Evolutionary conservation across 2,113 vertebrate genomes (phyloP).

Genomic region (Ammodramus savannarum): DNA sequence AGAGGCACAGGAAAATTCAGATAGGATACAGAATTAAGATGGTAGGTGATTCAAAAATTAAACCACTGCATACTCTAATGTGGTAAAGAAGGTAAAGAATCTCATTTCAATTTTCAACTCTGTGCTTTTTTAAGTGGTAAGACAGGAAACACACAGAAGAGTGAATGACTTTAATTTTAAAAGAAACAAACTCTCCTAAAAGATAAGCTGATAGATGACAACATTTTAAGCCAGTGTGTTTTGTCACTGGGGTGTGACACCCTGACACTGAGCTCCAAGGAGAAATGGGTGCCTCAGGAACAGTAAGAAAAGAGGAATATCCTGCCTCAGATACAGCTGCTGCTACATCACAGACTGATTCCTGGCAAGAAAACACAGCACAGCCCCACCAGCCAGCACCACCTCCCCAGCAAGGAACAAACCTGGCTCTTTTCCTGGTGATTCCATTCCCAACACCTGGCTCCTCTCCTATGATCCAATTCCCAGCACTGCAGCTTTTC

Average conservation of each 20-base stretch:
- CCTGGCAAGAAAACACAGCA: not conserved
- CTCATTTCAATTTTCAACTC: not conserved
- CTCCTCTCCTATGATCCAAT: not conserved
- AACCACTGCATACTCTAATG: not conserved
- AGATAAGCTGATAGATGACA: not conserved
- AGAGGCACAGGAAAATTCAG: not conserved
- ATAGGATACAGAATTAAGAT: not conserved
- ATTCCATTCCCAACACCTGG: not conserved
- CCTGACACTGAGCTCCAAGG: not conserved
- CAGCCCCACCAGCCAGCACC: not conserved
- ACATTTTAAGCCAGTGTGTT: not conserved
- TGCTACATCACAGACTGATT: rapidly evolving
- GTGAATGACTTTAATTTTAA: not conserved
- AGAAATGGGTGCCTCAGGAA: rapidly evolving
- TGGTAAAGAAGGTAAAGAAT: not conserved
- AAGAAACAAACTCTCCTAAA: not conserved
- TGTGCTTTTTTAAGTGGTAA: not conserved
- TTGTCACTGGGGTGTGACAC: not conserved
- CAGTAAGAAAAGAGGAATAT: not conserved
- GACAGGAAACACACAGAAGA: not conserved
- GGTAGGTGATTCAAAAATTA: not conserved
- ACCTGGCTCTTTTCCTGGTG: not conserved
- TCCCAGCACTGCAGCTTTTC: not conserved
- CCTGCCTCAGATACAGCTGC: not conserved
- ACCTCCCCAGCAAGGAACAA: not conserved